Base-by-base conservation (phyloP, 2,113 vertebrate genomes). In the Scomber scombrus region DNA sequence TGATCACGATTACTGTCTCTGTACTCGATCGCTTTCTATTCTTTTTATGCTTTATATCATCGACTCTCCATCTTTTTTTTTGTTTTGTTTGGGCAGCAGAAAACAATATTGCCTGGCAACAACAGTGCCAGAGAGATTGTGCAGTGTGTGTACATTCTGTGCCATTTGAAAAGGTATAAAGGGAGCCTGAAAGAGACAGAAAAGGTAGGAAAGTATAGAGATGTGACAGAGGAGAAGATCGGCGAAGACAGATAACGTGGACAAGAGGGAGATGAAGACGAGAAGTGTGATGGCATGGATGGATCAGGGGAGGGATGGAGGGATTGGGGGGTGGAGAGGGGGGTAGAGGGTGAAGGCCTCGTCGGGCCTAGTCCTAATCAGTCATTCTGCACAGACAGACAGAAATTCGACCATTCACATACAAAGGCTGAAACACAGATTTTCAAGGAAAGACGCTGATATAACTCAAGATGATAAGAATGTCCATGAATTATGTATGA, bases 81-180 rank as follows among this genome's bases (percentile, higher is more conserved):
- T 72, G 77, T 80, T 76, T 78, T 77, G 71, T 85, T 88, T 90
- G 84, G 78, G 71, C 75, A 73, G 64, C 76, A 74, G 52, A 80
- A 93, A 90, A 92, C 74, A 87, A 84, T 79, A 89, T 94, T 94
- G 92, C 94, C 74, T 88, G 85, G 93, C 88, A 94, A 95, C 94
- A 50, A 55, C 85, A 62, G 64, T 43, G 23, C 56, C 85, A 86
- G 68, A 52, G 74, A 52, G 55, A 85, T 52, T n/a, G 79, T 0
- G 15, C 54, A 68, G 76, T 50, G 66, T 66, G 62, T 85, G 14
- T 69, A 34, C 54, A 55, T 68, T 68, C 10, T 19, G 62, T 68
- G 50, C 71, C 40, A 50, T 47, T 71, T 50, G 15, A 10, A 75
- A 67, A 78, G 47, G 29, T 64, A 49, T 55, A 46, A 80, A 68